Evolutionary conservation across 2,113 vertebrate species (phyloP), one percentile per base, ranked within the genome.

Genomic region (Rhinoderma darwinii): DNA sequence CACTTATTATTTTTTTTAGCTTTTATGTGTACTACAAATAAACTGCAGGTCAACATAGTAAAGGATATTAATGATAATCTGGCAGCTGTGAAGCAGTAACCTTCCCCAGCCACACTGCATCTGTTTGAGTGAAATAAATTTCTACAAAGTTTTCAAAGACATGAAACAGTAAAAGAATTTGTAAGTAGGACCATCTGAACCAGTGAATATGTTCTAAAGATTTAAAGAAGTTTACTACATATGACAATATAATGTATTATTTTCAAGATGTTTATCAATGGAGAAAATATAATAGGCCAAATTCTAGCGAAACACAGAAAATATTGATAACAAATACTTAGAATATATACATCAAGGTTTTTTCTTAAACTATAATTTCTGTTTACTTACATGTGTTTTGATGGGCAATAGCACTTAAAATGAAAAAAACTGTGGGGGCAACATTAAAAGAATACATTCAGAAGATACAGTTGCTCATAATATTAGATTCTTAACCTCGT

Each of bases 81-180:
- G 66, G 32, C 66, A 70, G 66, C 15, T 70, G 66, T 39, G 27
- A 70, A 70, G 66, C 66, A 70, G 66, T 70, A 70, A 70, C 30
- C 15, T 37, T 70, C 32, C 32, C 39, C 35, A 70, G 66, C 66
- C 66, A 37, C 35, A 70, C 32, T 70, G 35, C 66, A 70, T 70
- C 66, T 70, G 66, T 22, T 70, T 18, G 17, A 70, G 32, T 70
- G 27, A 70, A 70, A 70, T 37, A 39, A 39, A 70, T 70, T 70
- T 9, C 66, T 37, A 70, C 35, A 37, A 70, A 70, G 66, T 37
- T 37, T 70, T 37, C 66, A 70, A 39, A 70, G 66, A 22, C 32
- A 37, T 70, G 32, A 70, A 70, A 70, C 66, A 37, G 66, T 20
- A 39, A 70, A 35, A 70, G 66, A 70, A 70, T 70, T 37, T 70